phyloP scores from a whole-genome alignment of 2,797 vertebrate genomes.

The Aplochiton taeniatus region DNA sequence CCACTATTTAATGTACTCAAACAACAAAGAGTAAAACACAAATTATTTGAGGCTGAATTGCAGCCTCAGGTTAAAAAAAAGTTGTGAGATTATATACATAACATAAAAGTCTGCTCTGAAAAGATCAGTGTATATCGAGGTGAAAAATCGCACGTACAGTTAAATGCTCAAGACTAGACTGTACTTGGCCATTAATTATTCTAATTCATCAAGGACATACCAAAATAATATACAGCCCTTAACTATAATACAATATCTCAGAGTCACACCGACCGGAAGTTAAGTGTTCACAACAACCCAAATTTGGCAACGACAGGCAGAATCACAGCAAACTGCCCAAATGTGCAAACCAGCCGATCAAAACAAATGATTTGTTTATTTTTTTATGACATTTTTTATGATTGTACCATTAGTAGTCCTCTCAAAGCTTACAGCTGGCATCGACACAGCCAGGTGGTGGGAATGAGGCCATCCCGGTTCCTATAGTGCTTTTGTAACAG shows the following conservation, averaged over 20 bases:
- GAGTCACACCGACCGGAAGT: conserved; percentile 61
- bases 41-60: conserved; percentile 40
- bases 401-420: conserved; percentile 68
- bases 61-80: conserved; percentile 50
- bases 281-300: conserved; percentile 59
- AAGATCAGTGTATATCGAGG: conserved; percentile 62
- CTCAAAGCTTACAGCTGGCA: conserved; percentile 51
- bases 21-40: conserved; percentile 34
- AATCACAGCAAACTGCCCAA: conserved; percentile 58
- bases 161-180: conserved; percentile 57
- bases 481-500: background rate
- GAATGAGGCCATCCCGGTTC: conserved; percentile 51
- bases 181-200: conserved; percentile 58
- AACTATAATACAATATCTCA: conserved; percentile 64
- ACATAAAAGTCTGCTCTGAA: conserved; percentile 34
- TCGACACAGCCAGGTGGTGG: conserved; percentile 50
- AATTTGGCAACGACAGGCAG: conserved; percentile 75
- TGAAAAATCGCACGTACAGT: conserved; percentile 62
- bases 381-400: conserved; percentile 74
- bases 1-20: conserved; percentile 25
- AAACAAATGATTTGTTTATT: conserved; percentile 61
- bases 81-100: conserved; percentile 43
- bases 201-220: conserved; percentile 61
- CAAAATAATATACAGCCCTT: conserved; percentile 72
- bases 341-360: conserved; percentile 73